Evolutionary conservation across 2,888 invertebrate genomes (phyloP), one percentile per base, ranked within the genome.

Genomic region (Ophion ventricosus): DNA sequence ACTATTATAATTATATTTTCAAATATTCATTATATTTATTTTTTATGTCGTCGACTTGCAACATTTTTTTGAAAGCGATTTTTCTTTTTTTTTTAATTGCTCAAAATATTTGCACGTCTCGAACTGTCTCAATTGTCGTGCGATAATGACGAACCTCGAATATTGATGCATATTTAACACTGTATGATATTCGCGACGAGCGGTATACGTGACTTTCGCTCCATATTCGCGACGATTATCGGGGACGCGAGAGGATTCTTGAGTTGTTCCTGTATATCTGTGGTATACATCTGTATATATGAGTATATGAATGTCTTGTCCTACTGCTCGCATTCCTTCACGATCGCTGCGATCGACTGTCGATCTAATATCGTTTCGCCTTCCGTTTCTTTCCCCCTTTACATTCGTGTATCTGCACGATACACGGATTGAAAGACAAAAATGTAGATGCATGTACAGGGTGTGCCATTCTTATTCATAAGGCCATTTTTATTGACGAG

Each of bases 251-350:
- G 80, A 84, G 80, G 84, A 84, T 84, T 80, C 80, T 77, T 69
- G 69, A 69, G 63, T 74, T 14, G 49, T 74, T 79, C 64, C 49
- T 23, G 40, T 29, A 25, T 61, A 35, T 43, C 10, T 29, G 61
- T 76, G 66, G 35, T 40, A 43, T 43, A 7, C 57, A 23, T 57
- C 23, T n/a, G n/a, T 82, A 23, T 26, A 63, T 56, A 17, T 20
- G 57, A 26, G 74, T 56, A 17, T 61, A 26, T 64, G 57, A 67
- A 72, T 78, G 77, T 84, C 84, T 83, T 87, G 87, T 86, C 83
- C 86, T 82, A 85, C 84, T 87, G 87, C 84, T 87, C 87, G 87
- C 87, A 87, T 87, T 87, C 87, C 84, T 67, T 77, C 81, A 80
- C 80, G 84, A 84, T 61, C 79, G 75, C 75, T 76, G 78, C 79